These are phyloP conservation scores for Limnephilus auricula DNA, from an alignment of 2,888 invertebrate species.

Conservation along the genomic window DNA sequence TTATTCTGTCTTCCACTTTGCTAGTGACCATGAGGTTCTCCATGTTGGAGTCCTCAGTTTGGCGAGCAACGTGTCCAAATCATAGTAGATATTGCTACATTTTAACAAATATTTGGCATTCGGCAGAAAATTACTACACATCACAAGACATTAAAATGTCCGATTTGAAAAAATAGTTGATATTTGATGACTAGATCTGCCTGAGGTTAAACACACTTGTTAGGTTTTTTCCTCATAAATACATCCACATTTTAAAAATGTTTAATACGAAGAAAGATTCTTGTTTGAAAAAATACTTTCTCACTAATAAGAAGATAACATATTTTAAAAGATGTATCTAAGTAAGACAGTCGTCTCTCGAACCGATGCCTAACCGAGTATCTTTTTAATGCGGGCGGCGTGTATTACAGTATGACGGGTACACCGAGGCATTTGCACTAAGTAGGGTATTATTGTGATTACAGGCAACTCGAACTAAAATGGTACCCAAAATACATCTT, in stretches of 20 bases:
- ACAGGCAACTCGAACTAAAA: background rate
- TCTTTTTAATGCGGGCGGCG: slow-evolving; percentile 36
- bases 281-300: background rate
- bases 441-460: slow-evolving; percentile 41
- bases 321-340: background rate
- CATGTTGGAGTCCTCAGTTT: too few relatives aligned
- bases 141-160: too few relatives aligned
- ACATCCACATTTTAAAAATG: background rate
- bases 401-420: slow-evolving; percentile 27
- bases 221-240: background rate
- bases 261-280: too few relatives aligned
- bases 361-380: slow-evolving; percentile 32
- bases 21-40: too few relatives aligned
- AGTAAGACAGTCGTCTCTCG: slow-evolving; percentile 20
- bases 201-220: background rate
- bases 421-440: slow-evolving; percentile 32
- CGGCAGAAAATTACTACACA: too few relatives aligned
- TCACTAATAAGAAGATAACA: background rate
- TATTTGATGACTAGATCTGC: too few relatives aligned
- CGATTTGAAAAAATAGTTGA: background rate
- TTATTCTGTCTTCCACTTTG: too few relatives aligned
- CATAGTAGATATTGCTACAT: too few relatives aligned
- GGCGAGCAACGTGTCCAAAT: too few relatives aligned
- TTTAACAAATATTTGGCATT: too few relatives aligned
- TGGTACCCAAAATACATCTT: background rate